Base-by-base conservation (phyloP, 2,113 vertebrate species). In the Pycnonotus jocosus region DNA sequence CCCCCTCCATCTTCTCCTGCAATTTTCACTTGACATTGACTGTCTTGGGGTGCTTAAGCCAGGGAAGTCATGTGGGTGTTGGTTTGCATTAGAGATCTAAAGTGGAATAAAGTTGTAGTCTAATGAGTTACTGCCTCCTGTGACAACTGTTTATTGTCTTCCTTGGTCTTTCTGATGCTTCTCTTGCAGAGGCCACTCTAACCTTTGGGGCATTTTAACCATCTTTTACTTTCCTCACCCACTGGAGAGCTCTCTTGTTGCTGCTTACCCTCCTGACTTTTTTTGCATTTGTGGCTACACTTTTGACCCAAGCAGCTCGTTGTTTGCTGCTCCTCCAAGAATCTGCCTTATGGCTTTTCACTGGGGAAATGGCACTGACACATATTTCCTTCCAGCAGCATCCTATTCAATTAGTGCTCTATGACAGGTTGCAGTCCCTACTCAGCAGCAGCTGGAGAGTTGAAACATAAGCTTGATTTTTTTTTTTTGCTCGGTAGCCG, bases 401-500 rank as follows among this genome's bases (percentile, higher is more conserved):
- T 97, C 85, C 96, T 96, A 91, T 96, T 97, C 97, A 96, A 96
- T 97, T 97, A 96, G 92, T 85, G 79, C 93, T 94, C 72, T 86
- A 81, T 96, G 95, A 72, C 90, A 96, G 78, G 90, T 80, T 69
- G 51, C 5, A 17, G 87, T 93, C 91, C 87, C 95, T 90, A 74
- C 91, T 86, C 85, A 76, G 91, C 90, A 84, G 92, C 95, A 90
- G 33, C 74, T 88, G 76, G 86, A 93, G 96, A 97, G 50, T 74
- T 64, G 94, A 95, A 97, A 97, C 89, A 97, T 72, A 96, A 96
- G 90, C 95, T 73, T 97, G 73, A n/a, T n/a, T n/a, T n/a, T n/a
- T n/a, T 79, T 92, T 97, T 97, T 97, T 96, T 92, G 64, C 97
- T 91, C 95, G 82, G 93, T 97, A 97, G 96, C 87, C 94, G 95